phyloP scores from a whole-genome alignment of 1,140 invertebrate species.

The Planococcus citri region DNA sequence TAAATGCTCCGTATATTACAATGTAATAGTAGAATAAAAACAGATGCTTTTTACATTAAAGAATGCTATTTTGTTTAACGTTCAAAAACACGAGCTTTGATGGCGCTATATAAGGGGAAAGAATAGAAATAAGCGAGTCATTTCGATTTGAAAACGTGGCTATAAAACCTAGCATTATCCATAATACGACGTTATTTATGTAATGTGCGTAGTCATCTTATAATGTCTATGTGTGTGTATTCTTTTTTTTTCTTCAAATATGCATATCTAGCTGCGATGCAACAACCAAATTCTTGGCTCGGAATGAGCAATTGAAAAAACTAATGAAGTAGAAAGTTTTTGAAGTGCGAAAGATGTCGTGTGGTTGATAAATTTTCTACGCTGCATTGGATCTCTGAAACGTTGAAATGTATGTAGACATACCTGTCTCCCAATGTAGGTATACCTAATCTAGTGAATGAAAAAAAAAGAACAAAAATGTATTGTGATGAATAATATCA shows the following conservation, averaged over 20 bases:
- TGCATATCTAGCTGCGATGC: not conserved
- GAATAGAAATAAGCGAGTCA: slow-evolving; percentile 18
- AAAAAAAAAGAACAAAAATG: too few species aligned
- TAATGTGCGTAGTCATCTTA: slow-evolving; percentile 20
- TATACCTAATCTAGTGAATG: too few species aligned
- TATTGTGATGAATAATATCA: too few species aligned
- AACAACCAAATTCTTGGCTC: too few species aligned
- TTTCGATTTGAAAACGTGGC: slow-evolving; percentile 16
- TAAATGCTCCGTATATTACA: slow-evolving; percentile 11
- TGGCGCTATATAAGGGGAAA: slow-evolving; percentile 1
- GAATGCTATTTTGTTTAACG: slow-evolving; percentile 14
- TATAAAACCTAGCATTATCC: slow-evolving; percentile 18
- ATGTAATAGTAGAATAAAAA: slow-evolving; percentile 17
- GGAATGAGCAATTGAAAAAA: too few species aligned
- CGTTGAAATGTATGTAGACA: too few species aligned
- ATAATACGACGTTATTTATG: slow-evolving; percentile 16
- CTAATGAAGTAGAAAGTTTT: too few species aligned
- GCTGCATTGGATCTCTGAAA: too few species aligned
- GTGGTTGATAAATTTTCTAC: too few species aligned
- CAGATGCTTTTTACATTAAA: slow-evolving; percentile 17
- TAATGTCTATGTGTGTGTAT: too few species aligned
- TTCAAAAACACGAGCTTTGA: slow-evolving; percentile 15
- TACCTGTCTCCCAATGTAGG: too few species aligned
- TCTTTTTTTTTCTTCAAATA: not conserved
- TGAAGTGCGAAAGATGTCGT: too few species aligned